Base-by-base conservation (phyloP, 30 jellyfish, hydroid and myxozoan genomes). In the Cassiopea andromeda region DNA sequence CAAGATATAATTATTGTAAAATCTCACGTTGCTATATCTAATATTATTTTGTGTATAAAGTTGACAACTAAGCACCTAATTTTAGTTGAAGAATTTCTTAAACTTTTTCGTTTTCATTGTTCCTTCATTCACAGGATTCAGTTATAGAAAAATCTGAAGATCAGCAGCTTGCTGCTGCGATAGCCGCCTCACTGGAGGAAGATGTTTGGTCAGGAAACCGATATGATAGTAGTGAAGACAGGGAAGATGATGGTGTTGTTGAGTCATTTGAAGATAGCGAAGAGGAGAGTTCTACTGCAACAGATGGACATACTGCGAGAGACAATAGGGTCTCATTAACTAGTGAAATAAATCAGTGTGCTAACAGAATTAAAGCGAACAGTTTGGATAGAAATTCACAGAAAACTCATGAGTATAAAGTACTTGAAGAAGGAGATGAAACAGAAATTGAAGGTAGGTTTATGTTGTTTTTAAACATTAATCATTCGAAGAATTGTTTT, bases 151-250 rank as follows among this genome's bases (percentile, higher is more conserved):
- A 67, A 50, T 49, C 95, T 13, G 98, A 93, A 85, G 98, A 93
- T 74, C 82, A 83, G 46, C 98, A 93, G 48, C 78, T 93, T 8
- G 97, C 93, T 2, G 97, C 98, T 1, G 98, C 98, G 12, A 89
- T 93, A 7, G 93, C 90, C 17, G 98, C 98, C 74, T 93, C 98
- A 3, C 70, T 93, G 75, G 93, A 81, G 64, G 89, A 77, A 19
- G 80, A 74, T 73, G 77, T 69, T 60, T 50, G 74, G 72, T 57
- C 92, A 1, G 71, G 19, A 13, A 61, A 73, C 45, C 50, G 47
- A 48, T 79, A 66, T 45, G 78, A 75, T 19, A 78, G 71, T 17
- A 60, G 75, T 27, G 97, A 82, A 48, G 89, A 76, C 1, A 66
- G 69, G 15, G 84, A 88, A 6, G 89, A 81, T 50, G 90, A 66